These are phyloP conservation scores for Papilio gigon DNA, from an alignment of 2,888 invertebrate genomes.

Conservation along the genomic window DNA sequence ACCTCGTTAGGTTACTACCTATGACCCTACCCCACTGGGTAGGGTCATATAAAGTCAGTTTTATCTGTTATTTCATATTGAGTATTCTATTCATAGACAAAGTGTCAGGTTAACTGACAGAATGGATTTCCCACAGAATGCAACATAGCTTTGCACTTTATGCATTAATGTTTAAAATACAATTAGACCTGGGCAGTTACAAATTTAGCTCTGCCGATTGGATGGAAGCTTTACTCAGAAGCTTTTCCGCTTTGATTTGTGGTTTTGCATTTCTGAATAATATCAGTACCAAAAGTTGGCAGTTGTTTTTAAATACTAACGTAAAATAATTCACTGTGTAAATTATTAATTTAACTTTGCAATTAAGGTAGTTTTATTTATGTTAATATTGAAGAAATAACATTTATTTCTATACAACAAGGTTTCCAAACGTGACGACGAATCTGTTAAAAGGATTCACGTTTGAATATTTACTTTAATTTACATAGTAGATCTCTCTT, in stretches of 20 bases:
- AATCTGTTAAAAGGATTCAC: background rate
- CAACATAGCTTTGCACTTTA: slow-evolving; percentile 78
- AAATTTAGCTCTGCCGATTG: slow-evolving; percentile 51
- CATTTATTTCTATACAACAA: too few relatives aligned
- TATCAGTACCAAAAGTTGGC: too few relatives aligned
- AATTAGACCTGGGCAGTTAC: slow-evolving; percentile 40
- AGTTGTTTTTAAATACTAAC: too few relatives aligned
- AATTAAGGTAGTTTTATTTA: too few relatives aligned
- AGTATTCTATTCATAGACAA: slow-evolving; percentile 28
- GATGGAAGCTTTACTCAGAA: background rate
- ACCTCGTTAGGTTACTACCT: too few relatives aligned
- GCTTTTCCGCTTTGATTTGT: background rate
- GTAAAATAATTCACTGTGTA: too few relatives aligned
- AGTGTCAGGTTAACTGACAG: background rate
- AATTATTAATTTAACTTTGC: too few relatives aligned
- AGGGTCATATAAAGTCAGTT: slow-evolving; percentile 23
- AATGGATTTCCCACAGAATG: slow-evolving; percentile 41
- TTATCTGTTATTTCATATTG: slow-evolving; percentile 27
- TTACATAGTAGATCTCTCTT: background rate
- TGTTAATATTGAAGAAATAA: too few relatives aligned
- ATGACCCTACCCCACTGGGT: too few relatives aligned
- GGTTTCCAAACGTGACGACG: background rate
- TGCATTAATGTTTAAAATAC: slow-evolving; percentile 37
- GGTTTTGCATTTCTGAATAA: background rate
- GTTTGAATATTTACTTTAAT: background rate